phyloP scores from a whole-genome alignment of 1,140 invertebrate species.

The Drusus annulatus region DNA sequence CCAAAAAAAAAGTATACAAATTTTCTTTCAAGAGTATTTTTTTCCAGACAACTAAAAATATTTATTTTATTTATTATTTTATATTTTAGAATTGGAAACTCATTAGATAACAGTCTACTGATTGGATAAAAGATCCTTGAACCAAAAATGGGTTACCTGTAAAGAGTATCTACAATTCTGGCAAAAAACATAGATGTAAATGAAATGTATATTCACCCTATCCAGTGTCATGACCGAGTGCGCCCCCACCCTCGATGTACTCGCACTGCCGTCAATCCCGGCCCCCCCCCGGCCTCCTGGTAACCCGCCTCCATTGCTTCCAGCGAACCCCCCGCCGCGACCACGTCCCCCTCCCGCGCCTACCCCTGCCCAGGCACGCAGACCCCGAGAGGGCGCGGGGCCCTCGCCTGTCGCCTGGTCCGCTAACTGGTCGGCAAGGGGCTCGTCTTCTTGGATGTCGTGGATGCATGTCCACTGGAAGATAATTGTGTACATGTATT shows the following conservation, averaged over 20 bases:
- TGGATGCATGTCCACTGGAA: slow-evolving; percentile 92
- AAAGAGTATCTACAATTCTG: too few relatives aligned
- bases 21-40: too few relatives aligned
- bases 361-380: slow-evolving; percentile 50
- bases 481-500: not conserved
- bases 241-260: slow-evolving; percentile 48
- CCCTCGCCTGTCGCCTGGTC: not conserved
- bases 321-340: slow-evolving; percentile 51
- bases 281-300: slow-evolving; percentile 30
- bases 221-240: slow-evolving; percentile 48
- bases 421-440: slow-evolving; percentile 65
- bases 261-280: slow-evolving; percentile 13
- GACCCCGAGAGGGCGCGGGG: not conserved
- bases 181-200: too few relatives aligned
- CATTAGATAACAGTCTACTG: not conserved
- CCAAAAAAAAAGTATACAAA: not conserved
- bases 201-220: slow-evolving; percentile 48
- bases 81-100: not conserved
- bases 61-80: too few relatives aligned
- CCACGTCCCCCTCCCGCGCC: slow-evolving; percentile 1
- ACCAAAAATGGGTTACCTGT: too few relatives aligned
- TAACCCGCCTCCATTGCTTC: slow-evolving; percentile 27
- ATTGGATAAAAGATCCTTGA: too few relatives aligned
- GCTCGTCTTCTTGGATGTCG: slow-evolving; percentile 85
- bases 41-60: too few relatives aligned